Evolutionary conservation across 2,888 invertebrate genomes (phyloP).

Genomic region (Andrena fulva): DNA sequence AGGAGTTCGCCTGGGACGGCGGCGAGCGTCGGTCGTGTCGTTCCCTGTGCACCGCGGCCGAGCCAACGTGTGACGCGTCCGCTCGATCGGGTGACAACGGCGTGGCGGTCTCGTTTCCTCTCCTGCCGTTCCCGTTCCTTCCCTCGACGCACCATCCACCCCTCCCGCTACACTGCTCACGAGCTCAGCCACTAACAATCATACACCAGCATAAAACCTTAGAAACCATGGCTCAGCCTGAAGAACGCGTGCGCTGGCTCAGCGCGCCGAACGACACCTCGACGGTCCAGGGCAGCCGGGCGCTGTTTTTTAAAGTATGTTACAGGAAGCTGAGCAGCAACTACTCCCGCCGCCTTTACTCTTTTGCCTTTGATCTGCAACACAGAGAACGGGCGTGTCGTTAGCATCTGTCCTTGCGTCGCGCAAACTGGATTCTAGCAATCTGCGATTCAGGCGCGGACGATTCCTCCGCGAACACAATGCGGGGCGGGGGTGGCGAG

Average conservation of each 20-base stretch:
- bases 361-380: conserved; percentile 97
- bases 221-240: conserved; percentile 78
- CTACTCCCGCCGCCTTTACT: conserved; percentile 97
- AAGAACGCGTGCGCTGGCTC: conserved; percentile 76
- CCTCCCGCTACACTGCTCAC: conserved; percentile 75
- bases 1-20: conserved; percentile 39
- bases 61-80: not conserved
- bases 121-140: not conserved
- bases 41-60: not conserved
- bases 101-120: conserved; percentile 9
- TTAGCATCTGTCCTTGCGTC: not conserved
- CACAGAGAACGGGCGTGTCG: conserved; percentile 61
- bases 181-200: conserved; percentile 81
- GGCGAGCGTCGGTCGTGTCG: not conserved
- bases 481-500: no score
- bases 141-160: not conserved
- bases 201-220: conserved; percentile 82
- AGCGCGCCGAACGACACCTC: conserved; percentile 73
- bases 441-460: not conserved
- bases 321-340: conserved; percentile 97
- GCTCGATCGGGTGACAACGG: conserved; percentile 1
- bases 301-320: conserved; percentile 92
- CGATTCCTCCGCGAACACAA: no score
- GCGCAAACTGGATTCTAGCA: not conserved
- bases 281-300: conserved; percentile 77